Conservation (phyloP, 1,140 invertebrate species). For the Phocides pigmalion region DNA sequence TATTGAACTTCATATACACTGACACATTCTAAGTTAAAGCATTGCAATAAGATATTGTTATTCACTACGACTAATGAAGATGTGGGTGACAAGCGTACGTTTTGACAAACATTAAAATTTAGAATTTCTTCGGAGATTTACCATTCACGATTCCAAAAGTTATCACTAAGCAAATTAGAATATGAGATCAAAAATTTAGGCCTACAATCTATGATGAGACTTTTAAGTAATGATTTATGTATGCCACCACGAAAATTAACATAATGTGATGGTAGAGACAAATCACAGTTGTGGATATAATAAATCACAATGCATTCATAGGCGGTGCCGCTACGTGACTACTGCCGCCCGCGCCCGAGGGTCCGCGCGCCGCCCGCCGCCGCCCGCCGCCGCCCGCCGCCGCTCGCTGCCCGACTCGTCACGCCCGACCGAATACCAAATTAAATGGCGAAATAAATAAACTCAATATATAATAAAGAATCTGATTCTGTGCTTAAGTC, state of each 20-base stretch:
- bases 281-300: constrained; percentile 75
- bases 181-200: constrained; percentile 83
- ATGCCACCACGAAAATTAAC: constrained; percentile 70
- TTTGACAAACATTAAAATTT: constrained; percentile 66
- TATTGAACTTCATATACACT: constrained; percentile 74
- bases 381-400: constrained; percentile 68
- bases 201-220: constrained; percentile 79
- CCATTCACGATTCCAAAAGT: constrained; percentile 72
- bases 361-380: constrained; percentile 58
- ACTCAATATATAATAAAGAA: constrained; percentile 61
- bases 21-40: constrained; percentile 81
- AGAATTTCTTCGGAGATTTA: constrained; percentile 76
- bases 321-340: constrained; percentile 78
- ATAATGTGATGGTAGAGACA: constrained; percentile 76
- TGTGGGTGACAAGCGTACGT: constrained; percentile 67
- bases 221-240: constrained; percentile 79
- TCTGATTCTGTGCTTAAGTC: constrained; percentile 63
- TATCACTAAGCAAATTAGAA: constrained; percentile 83
- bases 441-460: constrained; percentile 60
- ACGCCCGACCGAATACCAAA: constrained; percentile 61
- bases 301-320: constrained; percentile 75
- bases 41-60: constrained; percentile 83
- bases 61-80: constrained; percentile 75
- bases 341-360: constrained; percentile 51
- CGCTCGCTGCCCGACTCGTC: constrained; percentile 38